Percentiles rank a stretch among this genome's conserved stretches.
Conservation (phyloP, 2,113 vertebrate genomes). For the Cavia aperea region DNA sequence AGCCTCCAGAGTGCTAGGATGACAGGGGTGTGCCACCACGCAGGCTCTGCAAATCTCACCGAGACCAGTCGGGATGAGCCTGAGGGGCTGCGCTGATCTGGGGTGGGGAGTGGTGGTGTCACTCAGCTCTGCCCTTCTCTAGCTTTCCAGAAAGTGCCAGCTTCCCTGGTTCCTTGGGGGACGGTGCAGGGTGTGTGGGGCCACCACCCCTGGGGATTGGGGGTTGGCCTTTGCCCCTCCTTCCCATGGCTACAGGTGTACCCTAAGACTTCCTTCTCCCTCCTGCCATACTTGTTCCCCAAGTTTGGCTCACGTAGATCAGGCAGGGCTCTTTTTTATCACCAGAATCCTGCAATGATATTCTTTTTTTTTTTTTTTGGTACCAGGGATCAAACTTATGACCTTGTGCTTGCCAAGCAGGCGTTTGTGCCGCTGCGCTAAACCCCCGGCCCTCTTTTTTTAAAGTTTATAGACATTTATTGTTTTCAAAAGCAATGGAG, state of each 20-base stretch:
- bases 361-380: not conserved
- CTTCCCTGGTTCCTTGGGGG: not conserved
- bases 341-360: not conserved
- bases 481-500: not conserved
- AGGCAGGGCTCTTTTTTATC: not conserved
- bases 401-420: too few relatives aligned
- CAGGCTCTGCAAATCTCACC: not conserved
- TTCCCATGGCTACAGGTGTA: not conserved
- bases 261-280: too few relatives aligned
- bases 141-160: not conserved
- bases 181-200: not conserved
- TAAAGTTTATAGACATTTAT: not conserved
- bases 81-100: rapidly evolving
- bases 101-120: not conserved
- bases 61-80: not conserved
- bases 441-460: too few relatives aligned
- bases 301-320: not conserved
- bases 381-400: too few relatives aligned
- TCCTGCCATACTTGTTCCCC: not conserved
- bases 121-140: not conserved
- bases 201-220: too few relatives aligned
- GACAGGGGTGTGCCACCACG: not conserved
- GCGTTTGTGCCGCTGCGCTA: too few relatives aligned
- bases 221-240: not conserved
- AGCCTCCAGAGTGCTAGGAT: not conserved